Percentiles rank a stretch among this genome's conserved stretches.
Evolutionary conservation across 2,888 invertebrate genomes (phyloP).

Genomic region (Clusia tigrina): DNA sequence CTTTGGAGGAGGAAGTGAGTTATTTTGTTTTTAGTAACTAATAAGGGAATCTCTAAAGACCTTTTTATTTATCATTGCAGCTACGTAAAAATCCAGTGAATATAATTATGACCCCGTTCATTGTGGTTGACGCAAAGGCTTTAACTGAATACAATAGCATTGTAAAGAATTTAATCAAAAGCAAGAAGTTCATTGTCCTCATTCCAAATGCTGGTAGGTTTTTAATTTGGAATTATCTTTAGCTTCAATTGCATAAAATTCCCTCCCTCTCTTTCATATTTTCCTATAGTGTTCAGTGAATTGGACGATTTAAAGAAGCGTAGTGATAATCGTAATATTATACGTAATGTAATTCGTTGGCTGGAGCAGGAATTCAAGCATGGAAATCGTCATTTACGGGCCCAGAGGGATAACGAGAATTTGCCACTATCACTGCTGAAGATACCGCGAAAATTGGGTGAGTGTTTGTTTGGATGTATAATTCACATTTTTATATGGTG

Average conservation of each 20-base stretch:
- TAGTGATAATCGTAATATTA: constrained; percentile 80
- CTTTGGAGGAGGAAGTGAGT: constrained; percentile 78
- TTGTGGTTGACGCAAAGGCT: constrained; percentile 87
- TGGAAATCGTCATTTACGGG: constrained; percentile 86
- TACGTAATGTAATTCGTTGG: constrained; percentile 94
- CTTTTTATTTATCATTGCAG: constrained; percentile 31
- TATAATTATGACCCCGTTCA: constrained; percentile 77
- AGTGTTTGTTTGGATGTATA: background rate
- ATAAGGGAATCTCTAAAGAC: constrained; percentile 1
- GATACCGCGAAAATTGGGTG: constrained; percentile 80
- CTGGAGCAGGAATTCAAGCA: constrained; percentile 85
- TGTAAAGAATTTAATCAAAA: constrained; percentile 82
- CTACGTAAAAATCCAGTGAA: constrained; percentile 59
- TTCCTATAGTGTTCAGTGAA: constrained; percentile 80
- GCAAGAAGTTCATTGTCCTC: constrained; percentile 85
- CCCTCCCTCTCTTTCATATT: background rate
- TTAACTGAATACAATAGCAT: constrained; percentile 78
- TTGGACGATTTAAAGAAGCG: constrained; percentile 88
- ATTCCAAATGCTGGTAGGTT: constrained; percentile 85
- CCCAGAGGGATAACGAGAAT: constrained; percentile 85
- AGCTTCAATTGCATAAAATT: background rate
- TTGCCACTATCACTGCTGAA: constrained; percentile 76
- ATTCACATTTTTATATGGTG: background rate
- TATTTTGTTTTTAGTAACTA: background rate
- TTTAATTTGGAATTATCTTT: constrained; percentile 10